phyloP scores from a whole-genome alignment of 1,140 invertebrate genomes.

The Hydropsyche tenuis region DNA sequence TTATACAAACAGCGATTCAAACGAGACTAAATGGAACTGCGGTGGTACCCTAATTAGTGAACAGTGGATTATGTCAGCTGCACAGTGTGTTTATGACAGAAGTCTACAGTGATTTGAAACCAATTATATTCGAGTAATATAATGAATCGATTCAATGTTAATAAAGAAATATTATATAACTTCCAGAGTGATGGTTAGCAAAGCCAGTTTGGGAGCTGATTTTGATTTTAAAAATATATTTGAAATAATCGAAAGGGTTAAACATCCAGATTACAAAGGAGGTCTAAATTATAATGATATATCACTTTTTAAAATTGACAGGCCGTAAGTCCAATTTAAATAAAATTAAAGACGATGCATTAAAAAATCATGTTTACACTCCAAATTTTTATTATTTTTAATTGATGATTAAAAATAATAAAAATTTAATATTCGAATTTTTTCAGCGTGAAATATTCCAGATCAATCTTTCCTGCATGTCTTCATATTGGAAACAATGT shows the following conservation, averaged over 20 bases:
- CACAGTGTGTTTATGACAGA: constrained; percentile 36
- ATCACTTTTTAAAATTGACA: constrained; percentile 45
- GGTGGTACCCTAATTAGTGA: constrained; percentile 46
- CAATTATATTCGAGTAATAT: no score
- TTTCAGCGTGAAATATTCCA: constrained; percentile 38
- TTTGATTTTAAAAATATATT: background rate
- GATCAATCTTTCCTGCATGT: constrained; percentile 45
- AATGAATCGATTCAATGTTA: no score
- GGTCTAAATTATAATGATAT: constrained; percentile 48
- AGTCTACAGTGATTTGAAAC: background rate
- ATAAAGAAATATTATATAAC: no score
- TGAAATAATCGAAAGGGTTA: constrained; percentile 2
- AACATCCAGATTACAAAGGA: constrained; percentile 44
- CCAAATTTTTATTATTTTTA: no score
- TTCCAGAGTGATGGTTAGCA: background rate
- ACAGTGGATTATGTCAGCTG: constrained; percentile 45
- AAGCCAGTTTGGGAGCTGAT: constrained; percentile 7
- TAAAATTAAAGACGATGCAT: no score
- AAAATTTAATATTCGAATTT: background rate
- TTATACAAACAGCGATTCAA: background rate
- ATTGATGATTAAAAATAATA: no score
- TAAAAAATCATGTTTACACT: no score
- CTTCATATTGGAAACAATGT: constrained; percentile 40
- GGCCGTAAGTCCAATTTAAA: background rate
- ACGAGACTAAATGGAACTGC: constrained; percentile 37